Evolutionary conservation across 2,888 invertebrate genomes (phyloP).

Genomic region (Podabrus alpinus): DNA sequence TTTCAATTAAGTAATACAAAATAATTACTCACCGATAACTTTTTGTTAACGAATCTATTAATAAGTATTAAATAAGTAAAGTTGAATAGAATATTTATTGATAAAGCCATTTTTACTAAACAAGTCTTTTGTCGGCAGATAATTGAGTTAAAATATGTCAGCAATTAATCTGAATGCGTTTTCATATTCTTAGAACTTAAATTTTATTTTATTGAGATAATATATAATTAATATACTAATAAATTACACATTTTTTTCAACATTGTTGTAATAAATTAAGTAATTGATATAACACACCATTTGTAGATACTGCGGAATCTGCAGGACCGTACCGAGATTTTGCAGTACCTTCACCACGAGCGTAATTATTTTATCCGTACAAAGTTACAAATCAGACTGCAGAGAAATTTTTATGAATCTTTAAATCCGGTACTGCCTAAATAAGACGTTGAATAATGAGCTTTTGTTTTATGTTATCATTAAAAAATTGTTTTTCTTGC

Average conservation of each 20-base stretch:
- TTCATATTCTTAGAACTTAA: background rate
- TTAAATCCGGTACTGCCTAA: background rate
- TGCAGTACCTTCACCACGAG: too few relatives aligned
- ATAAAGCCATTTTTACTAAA: background rate
- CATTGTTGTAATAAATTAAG: background rate
- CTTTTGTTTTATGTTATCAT: background rate
- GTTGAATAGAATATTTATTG: background rate
- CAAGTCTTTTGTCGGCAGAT: constrained; percentile 1
- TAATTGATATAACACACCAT: background rate
- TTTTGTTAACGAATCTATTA: background rate
- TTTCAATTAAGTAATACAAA: background rate
- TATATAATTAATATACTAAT: background rate
- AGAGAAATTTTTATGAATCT: background rate
- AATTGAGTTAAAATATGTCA: background rate
- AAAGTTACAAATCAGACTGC: too few relatives aligned
- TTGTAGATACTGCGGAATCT: background rate
- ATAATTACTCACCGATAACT: background rate
- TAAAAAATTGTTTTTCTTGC: background rate
- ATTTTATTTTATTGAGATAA: background rate
- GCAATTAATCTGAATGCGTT: background rate
- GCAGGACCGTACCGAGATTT: background rate
- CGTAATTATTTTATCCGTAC: too few relatives aligned
- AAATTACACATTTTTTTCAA: background rate
- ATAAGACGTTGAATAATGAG: background rate
- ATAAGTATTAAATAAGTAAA: background rate